A percentile compares a stretch with the other conserved stretches of the same genome.
phyloP scores from a whole-genome alignment of 2,113 vertebrate species.

The Actenoides lindsayi region DNA sequence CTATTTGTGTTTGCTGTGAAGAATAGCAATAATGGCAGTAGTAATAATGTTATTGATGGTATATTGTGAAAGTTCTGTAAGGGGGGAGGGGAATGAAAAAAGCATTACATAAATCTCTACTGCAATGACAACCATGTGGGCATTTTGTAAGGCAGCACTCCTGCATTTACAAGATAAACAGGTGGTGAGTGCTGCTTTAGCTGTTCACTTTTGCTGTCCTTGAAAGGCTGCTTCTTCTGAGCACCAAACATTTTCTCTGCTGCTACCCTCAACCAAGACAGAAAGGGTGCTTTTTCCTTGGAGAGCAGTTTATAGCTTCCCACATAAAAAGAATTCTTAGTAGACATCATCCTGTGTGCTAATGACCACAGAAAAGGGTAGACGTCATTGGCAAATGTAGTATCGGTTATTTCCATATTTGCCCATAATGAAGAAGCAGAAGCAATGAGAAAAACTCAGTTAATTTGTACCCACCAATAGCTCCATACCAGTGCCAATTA shows the following conservation, averaged over 20 bases:
- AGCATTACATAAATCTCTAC: not conserved
- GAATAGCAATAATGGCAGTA: not conserved
- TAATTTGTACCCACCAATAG: not conserved
- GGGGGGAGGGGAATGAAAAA: rapidly evolving
- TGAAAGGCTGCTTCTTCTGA: not conserved
- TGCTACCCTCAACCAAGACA: not conserved
- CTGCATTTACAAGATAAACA: not conserved
- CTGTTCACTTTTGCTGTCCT: not conserved
- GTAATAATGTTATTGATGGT: not conserved
- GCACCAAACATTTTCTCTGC: not conserved
- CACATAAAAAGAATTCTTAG: constrained; percentile 20
- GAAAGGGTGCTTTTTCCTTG: not conserved
- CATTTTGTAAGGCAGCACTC: not conserved
- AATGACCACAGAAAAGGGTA: not conserved
- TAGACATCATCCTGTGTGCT: not conserved
- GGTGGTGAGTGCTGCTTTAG: not conserved
- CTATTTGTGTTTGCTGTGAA: not conserved
- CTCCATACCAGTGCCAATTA: not conserved
- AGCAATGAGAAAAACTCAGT: not conserved
- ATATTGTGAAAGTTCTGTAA: not conserved
- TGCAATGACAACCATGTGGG: not conserved
- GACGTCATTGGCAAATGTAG: not conserved
- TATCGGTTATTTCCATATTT: not conserved
- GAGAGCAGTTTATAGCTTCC: not conserved
- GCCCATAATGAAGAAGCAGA: not conserved